Evolutionary conservation across 2,113 vertebrate genomes (phyloP).

Genomic region (Actinemys pallida): DNA sequence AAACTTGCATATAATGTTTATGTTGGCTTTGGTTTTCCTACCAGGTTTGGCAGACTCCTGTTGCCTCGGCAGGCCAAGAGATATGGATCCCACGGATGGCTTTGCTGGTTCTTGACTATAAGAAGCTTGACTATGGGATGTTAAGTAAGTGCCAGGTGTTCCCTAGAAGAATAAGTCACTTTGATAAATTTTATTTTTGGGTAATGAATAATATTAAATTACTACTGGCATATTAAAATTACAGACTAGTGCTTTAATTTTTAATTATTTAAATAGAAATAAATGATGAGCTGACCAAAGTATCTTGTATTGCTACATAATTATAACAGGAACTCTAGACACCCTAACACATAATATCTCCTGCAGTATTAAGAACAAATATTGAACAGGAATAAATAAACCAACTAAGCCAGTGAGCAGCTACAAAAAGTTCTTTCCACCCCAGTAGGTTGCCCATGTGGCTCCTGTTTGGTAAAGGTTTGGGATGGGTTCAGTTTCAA

Average conservation of each 20-base stretch:
- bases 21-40: constrained; percentile 67
- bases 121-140: constrained; percentile 89
- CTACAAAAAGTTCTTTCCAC: background rate
- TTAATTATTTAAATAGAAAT: too few species aligned
- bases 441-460: background rate
- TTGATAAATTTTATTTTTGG: background rate
- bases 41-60: constrained; percentile 93
- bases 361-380: background rate
- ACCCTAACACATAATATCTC: background rate
- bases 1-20: background rate
- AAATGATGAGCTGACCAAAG: too few species aligned
- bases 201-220: background rate
- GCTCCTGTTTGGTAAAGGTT: background rate
- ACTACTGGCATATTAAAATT: background rate
- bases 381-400: background rate
- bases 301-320: too few species aligned
- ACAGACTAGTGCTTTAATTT: background rate
- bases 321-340: background rate
- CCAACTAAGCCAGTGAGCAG: background rate
- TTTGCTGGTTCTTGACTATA: constrained; percentile 91
- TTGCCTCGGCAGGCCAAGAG: constrained; percentile 93
- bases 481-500: background rate
- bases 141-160: constrained; percentile 95
- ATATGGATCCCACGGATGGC: constrained; percentile 94
- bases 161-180: constrained; percentile 82